phyloP scores from a whole-genome alignment of 2,797 vertebrate species.

The Rhinogobio ventralis region DNA sequence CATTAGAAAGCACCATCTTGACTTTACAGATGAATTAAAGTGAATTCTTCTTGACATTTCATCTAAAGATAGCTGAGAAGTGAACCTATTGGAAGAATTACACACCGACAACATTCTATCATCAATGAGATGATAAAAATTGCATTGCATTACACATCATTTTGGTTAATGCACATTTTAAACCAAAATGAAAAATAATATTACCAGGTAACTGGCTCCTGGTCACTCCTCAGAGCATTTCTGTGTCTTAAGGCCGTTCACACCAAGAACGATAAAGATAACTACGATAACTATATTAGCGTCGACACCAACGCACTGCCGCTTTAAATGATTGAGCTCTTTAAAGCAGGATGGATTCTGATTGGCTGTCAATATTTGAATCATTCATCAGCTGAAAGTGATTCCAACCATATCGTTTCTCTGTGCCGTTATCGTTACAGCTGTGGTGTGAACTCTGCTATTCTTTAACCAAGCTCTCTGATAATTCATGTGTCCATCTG shows the following conservation, averaged over 20 bases:
- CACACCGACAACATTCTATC: background rate
- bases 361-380: background rate
- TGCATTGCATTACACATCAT: background rate
- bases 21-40: background rate
- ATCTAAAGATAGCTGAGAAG: background rate
- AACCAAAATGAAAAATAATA: background rate
- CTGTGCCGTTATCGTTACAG: background rate
- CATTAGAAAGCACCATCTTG: background rate
- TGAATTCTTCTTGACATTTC: background rate
- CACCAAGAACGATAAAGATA: background rate
- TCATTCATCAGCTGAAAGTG: background rate
- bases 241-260: background rate
- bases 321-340: background rate
- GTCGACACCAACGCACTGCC: background rate
- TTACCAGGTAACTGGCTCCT: background rate
- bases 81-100: background rate
- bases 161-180: too few relatives aligned
- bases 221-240: background rate
- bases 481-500: background rate
- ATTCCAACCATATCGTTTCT: background rate
- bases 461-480: background rate
- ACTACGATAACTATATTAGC: background rate
- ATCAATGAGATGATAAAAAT: background rate
- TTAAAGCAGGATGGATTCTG: too few relatives aligned
- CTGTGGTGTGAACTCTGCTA: background rate